phyloP scores from a whole-genome alignment of 2,797 vertebrate species.

The Prunella strophiata region DNA sequence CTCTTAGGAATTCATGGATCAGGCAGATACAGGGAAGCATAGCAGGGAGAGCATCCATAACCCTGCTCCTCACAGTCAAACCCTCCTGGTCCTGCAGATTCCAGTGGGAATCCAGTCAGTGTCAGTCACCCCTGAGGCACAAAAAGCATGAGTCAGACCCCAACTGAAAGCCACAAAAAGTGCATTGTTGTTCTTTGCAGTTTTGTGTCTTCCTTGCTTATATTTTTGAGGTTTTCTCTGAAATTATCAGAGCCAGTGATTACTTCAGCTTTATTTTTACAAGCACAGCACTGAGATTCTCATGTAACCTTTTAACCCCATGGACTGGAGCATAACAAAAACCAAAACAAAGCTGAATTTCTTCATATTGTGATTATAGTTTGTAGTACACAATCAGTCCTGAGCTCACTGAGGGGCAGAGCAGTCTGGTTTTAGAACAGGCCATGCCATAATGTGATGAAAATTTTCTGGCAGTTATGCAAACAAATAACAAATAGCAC shows the following conservation, averaged over 20 bases:
- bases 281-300: background rate
- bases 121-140: fast-evolving
- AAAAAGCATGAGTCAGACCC: background rate
- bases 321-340: background rate
- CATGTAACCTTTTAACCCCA: background rate
- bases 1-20: background rate
- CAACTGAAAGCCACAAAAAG: background rate
- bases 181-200: background rate
- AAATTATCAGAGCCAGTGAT: background rate
- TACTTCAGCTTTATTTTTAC: conserved; percentile 6
- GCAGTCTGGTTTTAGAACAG: background rate
- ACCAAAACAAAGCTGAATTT: background rate
- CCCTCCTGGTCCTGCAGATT: background rate
- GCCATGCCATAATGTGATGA: background rate
- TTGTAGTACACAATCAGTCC: background rate
- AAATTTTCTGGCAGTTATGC: background rate
- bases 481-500: background rate
- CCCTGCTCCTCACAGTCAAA: background rate
- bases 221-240: conserved; percentile 41
- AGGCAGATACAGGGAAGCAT: background rate
- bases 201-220: conserved; percentile 5
- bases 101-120: background rate
- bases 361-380: background rate
- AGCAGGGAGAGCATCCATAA: background rate
- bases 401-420: background rate